These are phyloP conservation scores for Celastrina argiolus DNA, from an alignment of 2,888 invertebrate genomes.

Conservation along the genomic window DNA sequence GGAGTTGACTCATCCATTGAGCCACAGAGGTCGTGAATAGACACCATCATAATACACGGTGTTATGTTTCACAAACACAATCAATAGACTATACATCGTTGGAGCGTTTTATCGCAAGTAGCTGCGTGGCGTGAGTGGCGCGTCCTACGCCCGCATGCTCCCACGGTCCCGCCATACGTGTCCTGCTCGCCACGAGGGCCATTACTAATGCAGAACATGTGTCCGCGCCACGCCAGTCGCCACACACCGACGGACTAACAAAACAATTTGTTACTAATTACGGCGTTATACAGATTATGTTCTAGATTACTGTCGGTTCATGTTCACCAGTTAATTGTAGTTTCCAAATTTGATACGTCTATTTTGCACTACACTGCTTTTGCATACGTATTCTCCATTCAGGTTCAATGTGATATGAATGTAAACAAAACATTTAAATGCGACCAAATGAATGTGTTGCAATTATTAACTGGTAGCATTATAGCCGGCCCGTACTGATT, in stretches of 20 bases:
- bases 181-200: constrained; percentile 35
- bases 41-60: neutral
- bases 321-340: no score
- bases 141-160: constrained; percentile 54
- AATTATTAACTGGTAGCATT: no score
- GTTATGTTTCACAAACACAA: neutral
- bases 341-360: no score
- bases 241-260: neutral
- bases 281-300: neutral
- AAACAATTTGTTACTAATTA: neutral
- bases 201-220: constrained; percentile 63
- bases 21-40: no score
- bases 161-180: constrained; percentile 48
- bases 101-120: neutral
- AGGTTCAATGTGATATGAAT: no score
- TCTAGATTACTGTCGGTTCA: neutral
- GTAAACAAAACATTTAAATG: no score
- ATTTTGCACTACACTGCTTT: no score
- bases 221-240: constrained; percentile 42
- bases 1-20: no score
- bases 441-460: no score
- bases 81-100: neutral
- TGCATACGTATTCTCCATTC: no score
- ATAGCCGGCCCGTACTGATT: no score
- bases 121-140: neutral